A percentile compares a stretch with the other conserved stretches of the same genome.
phyloP scores from a whole-genome alignment of 2,113 vertebrate genomes.

The Saimiri boliviensis region DNA sequence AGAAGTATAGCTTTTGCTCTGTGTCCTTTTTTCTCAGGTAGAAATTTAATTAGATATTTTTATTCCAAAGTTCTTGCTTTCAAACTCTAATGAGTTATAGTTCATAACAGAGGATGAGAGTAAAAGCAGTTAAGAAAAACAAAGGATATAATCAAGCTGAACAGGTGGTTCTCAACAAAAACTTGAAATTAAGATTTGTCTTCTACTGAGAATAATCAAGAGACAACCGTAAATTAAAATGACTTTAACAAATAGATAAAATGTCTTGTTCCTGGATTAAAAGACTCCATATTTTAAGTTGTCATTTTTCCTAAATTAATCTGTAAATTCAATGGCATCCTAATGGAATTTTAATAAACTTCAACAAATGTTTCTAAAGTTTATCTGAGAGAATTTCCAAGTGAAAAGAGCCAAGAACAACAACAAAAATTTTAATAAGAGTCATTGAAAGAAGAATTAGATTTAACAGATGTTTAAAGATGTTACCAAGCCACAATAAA shows the following conservation, averaged over 20 bases:
- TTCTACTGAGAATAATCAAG: slow-evolving; percentile 48
- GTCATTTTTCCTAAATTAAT: slow-evolving; percentile 31
- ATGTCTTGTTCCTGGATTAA: slow-evolving; percentile 2
- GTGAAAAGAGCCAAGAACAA: slow-evolving; percentile 13
- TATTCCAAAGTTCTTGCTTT: slow-evolving; percentile 46
- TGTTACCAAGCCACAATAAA: slow-evolving; percentile 9
- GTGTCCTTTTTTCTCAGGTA: neutral
- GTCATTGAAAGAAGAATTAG: neutral
- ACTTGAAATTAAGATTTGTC: slow-evolving; percentile 59
- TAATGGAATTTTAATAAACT: slow-evolving; percentile 34
- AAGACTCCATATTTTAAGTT: slow-evolving; percentile 42
- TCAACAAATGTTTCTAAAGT: slow-evolving; percentile 25
- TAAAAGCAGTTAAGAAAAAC: slow-evolving; percentile 50
- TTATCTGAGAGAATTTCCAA: slow-evolving; percentile 28
- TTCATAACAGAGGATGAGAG: slow-evolving; percentile 22
- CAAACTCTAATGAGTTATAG: slow-evolving; percentile 45
- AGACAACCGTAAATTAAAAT: slow-evolving; percentile 66
- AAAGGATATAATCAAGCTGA: slow-evolving; percentile 61
- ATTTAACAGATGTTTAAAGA: slow-evolving; percentile 44
- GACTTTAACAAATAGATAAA: slow-evolving; percentile 52
- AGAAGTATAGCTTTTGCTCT: neutral
- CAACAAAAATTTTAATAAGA: neutral
- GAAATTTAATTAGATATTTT: slow-evolving; percentile 47
- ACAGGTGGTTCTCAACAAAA: slow-evolving; percentile 63
- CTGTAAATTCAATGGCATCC: neutral